phyloP scores from a whole-genome alignment of 2,113 vertebrate genomes.

The Conger conger region DNA sequence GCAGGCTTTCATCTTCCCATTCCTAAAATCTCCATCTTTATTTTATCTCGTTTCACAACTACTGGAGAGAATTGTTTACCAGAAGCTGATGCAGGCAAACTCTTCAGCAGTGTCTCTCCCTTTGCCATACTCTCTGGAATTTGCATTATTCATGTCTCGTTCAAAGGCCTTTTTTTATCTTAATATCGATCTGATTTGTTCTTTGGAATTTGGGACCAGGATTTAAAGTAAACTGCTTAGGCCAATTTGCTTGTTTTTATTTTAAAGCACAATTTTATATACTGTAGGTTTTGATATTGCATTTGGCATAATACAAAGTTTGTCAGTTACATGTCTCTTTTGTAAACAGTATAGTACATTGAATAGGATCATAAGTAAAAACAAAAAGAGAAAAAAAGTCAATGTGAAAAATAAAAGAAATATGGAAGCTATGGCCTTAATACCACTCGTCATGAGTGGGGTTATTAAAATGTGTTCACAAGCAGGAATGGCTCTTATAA shows the following conservation, averaged over 20 bases:
- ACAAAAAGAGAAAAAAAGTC: too few species aligned
- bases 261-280: neutral
- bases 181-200: neutral
- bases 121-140: neutral
- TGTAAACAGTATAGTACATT: neutral
- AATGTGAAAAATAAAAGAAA: too few species aligned
- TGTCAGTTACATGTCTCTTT: neutral
- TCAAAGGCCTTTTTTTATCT: neutral
- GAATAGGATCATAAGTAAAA: neutral
- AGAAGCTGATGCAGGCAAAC: neutral
- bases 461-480: neutral
- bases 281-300: neutral
- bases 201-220: neutral
- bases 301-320: neutral
- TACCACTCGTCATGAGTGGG: neutral
- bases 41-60: neutral
- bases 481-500: too few species aligned
- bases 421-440: neutral
- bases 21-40: neutral
- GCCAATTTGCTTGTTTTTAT: neutral
- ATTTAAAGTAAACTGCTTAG: neutral
- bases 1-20: neutral
- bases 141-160: neutral
- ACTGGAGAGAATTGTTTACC: neutral
- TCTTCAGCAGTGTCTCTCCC: neutral